A percentile compares a stretch with the other conserved stretches of the same genome.
Conservation (phyloP, 2,888 invertebrate genomes). For the Calliphora vomitoria region DNA sequence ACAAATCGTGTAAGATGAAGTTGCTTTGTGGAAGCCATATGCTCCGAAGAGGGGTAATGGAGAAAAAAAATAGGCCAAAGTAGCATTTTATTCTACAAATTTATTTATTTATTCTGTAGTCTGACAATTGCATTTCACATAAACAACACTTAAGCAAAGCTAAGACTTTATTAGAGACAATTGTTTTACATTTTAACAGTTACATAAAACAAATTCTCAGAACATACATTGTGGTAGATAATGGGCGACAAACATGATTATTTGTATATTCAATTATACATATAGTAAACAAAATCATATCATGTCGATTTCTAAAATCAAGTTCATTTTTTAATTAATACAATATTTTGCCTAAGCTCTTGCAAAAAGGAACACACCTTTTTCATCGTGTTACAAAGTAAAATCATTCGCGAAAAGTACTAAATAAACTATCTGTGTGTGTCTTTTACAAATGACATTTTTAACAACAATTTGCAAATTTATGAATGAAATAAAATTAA, state of each 20-base stretch:
- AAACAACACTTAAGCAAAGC: background rate
- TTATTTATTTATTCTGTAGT: background rate
- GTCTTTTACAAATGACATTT: conserved; percentile 39
- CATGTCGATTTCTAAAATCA: conserved; percentile 46
- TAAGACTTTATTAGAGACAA: background rate
- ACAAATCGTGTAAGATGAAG: too few species aligned
- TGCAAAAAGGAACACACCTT: conserved; percentile 50
- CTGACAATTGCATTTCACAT: background rate
- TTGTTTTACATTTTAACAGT: background rate
- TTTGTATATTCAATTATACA: background rate
- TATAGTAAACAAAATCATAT: conserved; percentile 2
- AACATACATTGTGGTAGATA: background rate
- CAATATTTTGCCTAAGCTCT: conserved; percentile 27
- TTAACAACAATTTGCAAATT: conserved; percentile 50
- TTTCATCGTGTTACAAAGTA: background rate
- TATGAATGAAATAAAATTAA: conserved; percentile 73
- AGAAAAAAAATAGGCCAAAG: too few species aligned
- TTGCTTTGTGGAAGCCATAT: too few species aligned
- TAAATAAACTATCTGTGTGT: conserved; percentile 14
- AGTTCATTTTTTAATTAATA: conserved; percentile 54
- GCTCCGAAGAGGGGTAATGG: too few species aligned
- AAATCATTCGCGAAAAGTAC: conserved; percentile 1
- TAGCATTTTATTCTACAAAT: too few species aligned
- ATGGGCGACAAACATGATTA: conserved; percentile 17
- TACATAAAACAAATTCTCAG: background rate